phyloP scores from a whole-genome alignment of 2,113 vertebrate species.

The Pleuronectes platessa region DNA sequence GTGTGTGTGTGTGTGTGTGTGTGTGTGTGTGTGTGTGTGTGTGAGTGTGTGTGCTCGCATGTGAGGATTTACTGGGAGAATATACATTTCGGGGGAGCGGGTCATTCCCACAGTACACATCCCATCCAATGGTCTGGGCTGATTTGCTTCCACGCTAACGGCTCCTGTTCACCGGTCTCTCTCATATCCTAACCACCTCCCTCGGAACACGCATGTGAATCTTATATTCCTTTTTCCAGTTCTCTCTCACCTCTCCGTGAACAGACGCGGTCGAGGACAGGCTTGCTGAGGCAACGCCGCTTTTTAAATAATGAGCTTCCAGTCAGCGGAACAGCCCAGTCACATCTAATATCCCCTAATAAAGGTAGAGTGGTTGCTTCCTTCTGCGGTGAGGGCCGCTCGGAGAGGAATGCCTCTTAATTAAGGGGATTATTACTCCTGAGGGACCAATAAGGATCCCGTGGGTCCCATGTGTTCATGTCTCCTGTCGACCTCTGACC shows the following conservation, averaged over 20 bases:
- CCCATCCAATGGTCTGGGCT: constrained; percentile 33
- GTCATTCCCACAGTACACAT: constrained; percentile 50
- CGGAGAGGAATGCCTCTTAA: constrained; percentile 29
- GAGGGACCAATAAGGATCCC: constrained; percentile 18
- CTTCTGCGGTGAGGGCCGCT: constrained; percentile 25
- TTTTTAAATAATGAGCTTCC: constrained; percentile 56
- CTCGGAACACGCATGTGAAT: constrained; percentile 16
- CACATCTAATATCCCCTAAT: constrained; percentile 61
- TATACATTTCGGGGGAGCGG: constrained; percentile 28
- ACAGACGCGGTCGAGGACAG: constrained; percentile 32
- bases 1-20: too few relatives aligned
- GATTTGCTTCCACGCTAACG: constrained; percentile 1
- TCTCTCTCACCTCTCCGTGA: background rate
- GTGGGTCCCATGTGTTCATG: constrained; percentile 25
- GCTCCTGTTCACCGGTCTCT: constrained; percentile 20
- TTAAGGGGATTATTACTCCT: constrained; percentile 51
- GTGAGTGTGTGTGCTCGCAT: background rate
- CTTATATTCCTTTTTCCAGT: background rate
- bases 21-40: too few relatives aligned
- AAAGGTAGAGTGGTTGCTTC: constrained; percentile 54
- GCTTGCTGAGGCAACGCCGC: constrained; percentile 42
- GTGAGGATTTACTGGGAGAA: constrained; percentile 27
- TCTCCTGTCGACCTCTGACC: constrained; percentile 48
- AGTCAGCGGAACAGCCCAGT: constrained; percentile 47
- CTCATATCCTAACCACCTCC: constrained; percentile 39